phyloP scores from a whole-genome alignment of 1,140 invertebrate species.

The Micrasema longulum region DNA sequence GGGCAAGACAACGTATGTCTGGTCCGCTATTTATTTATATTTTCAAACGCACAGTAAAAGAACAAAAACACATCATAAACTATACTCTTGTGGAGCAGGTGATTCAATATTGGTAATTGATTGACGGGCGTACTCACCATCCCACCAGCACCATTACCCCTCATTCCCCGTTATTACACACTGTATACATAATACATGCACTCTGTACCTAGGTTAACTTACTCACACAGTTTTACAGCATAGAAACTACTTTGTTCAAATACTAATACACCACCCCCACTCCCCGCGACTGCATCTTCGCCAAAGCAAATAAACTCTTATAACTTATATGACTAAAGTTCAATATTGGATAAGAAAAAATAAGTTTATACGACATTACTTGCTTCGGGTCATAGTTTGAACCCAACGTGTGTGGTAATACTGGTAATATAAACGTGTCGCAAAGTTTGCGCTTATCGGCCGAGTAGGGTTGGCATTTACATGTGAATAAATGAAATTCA shows the following conservation, averaged over 20 bases:
- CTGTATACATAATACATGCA: slow-evolving; percentile 4
- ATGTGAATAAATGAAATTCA: background rate
- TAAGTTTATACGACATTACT: slow-evolving; percentile 4
- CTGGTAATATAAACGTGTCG: slow-evolving; percentile 2
- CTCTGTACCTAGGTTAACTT: slow-evolving; percentile 26
- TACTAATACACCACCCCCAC: background rate
- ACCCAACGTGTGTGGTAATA: slow-evolving; percentile 20
- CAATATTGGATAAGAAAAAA: slow-evolving; percentile 16
- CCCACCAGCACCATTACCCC: too few species aligned
- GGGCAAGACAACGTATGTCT: too few species aligned
- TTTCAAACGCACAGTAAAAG: too few species aligned
- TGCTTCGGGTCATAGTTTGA: slow-evolving; percentile 12
- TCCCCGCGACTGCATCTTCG: too few species aligned
- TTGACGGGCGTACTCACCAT: too few species aligned
- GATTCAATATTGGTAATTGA: too few species aligned
- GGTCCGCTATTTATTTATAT: too few species aligned
- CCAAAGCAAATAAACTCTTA: slow-evolving; percentile 3
- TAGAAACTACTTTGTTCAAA: slow-evolving; percentile 9
- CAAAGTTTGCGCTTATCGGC: slow-evolving; percentile 15
- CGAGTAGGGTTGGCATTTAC: slow-evolving; percentile 10
- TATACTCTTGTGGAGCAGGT: too few species aligned
- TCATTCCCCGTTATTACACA: background rate
- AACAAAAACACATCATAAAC: too few species aligned
- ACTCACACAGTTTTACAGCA: background rate
- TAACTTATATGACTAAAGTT: background rate